These are phyloP conservation scores for Pogoniulus pusillus DNA, from an alignment of 2,797 vertebrate genomes.

Conservation along the genomic window DNA sequence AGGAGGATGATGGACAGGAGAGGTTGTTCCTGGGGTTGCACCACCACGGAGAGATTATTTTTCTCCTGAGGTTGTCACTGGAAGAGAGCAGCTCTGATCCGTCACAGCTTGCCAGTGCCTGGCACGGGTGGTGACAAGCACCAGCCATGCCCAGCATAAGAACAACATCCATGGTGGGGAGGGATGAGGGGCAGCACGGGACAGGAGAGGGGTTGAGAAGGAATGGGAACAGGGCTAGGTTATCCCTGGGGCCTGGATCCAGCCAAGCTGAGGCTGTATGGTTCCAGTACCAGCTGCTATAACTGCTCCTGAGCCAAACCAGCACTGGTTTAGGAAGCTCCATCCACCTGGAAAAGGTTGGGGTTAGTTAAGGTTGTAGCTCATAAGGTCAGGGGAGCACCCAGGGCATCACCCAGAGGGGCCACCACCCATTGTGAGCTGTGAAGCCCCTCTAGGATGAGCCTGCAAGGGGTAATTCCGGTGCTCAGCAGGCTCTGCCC, in stretches of 20 bases:
- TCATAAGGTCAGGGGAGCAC: rapidly evolving
- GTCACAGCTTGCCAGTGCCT: neutral
- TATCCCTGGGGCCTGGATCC: neutral
- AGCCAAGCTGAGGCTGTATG: neutral
- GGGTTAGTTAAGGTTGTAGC: neutral
- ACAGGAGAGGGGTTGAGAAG: neutral
- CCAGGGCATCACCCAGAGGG: neutral
- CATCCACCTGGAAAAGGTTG: neutral
- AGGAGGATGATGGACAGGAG: rapidly evolving
- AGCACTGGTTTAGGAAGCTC: rapidly evolving
- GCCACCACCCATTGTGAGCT: rapidly evolving
- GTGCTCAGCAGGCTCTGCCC: neutral
- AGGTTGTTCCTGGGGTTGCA: neutral
- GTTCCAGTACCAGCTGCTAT: neutral
- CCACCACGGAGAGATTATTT: rapidly evolving
- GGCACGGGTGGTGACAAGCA: neutral
- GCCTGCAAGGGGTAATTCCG: rapidly evolving
- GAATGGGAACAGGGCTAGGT: no score
- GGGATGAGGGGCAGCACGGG: rapidly evolving
- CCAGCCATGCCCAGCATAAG: rapidly evolving
- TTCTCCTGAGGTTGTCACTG: neutral
- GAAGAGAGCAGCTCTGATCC: neutral
- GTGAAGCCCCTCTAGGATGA: neutral
- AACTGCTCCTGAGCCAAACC: rapidly evolving
- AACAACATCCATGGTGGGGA: neutral